Conservation (phyloP, 2,797 vertebrate species). For the Mastacembelus armatus region DNA sequence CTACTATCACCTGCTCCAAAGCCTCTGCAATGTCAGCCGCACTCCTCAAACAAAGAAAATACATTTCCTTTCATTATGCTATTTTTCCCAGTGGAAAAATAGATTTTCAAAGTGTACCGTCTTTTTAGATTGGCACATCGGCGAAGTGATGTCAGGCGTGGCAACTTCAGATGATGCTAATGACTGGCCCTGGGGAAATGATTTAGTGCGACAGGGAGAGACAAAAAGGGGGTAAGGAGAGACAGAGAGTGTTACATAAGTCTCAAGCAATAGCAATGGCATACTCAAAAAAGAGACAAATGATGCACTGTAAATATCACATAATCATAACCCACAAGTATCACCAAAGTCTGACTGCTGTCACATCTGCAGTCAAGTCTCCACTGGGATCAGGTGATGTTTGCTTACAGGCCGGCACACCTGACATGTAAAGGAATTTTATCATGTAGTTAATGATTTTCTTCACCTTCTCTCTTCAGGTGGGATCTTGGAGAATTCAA, state of each 20-base stretch:
- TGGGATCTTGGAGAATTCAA: conserved; percentile 48
- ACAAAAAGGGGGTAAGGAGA: conserved; percentile 51
- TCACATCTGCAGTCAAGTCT: too few relatives aligned
- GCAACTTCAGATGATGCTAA: conserved; percentile 74
- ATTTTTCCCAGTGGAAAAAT: conserved; percentile 13
- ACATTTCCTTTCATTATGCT: neutral
- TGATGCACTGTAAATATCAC: conserved; percentile 57
- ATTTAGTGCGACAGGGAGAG: conserved; percentile 72
- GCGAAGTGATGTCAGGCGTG: conserved; percentile 62
- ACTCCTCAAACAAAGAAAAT: conserved; percentile 30
- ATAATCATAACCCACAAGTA: too few relatives aligned
- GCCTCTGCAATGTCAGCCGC: conserved; percentile 44
- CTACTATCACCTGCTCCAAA: conserved; percentile 60
- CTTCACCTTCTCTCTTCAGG: conserved; percentile 24
- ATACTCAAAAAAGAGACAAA: conserved; percentile 35
- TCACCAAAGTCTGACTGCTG: conserved; percentile 37
- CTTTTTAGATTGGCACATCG: conserved; percentile 64
- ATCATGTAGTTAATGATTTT: conserved; percentile 35
- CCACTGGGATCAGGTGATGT: conserved; percentile 30
- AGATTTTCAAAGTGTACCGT: conserved; percentile 57
- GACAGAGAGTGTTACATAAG: conserved; percentile 72
- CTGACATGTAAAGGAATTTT: conserved; percentile 15
- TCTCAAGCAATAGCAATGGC: conserved; percentile 59
- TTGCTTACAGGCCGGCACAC: conserved; percentile 14
- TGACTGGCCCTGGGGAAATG: conserved; percentile 74